Evolutionary conservation across 1,140 invertebrate species (phyloP).

Genomic region (Scaptomyza graminum): DNA sequence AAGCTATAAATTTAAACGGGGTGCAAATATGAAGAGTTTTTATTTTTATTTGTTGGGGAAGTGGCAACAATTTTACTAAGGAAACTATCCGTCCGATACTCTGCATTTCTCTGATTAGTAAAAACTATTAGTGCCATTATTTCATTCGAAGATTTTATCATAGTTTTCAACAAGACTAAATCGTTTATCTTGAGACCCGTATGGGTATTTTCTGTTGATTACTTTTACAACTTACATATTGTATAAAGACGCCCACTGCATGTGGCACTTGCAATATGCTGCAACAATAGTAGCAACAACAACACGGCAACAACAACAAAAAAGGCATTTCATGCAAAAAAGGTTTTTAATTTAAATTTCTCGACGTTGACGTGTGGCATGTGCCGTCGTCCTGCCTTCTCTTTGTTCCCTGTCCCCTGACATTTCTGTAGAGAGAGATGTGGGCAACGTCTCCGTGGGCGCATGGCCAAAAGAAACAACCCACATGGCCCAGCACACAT

Average conservation of each 20-base stretch:
- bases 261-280: slow-evolving; percentile 60
- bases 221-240: neutral
- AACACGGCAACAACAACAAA: slow-evolving; percentile 26
- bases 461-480: slow-evolving; percentile 58
- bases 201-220: slow-evolving; percentile 7
- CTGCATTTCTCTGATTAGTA: too few species aligned
- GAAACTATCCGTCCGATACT: too few species aligned
- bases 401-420: slow-evolving; percentile 30
- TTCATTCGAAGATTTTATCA: neutral
- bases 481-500: slow-evolving; percentile 44
- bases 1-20: too few species aligned
- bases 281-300: slow-evolving; percentile 33
- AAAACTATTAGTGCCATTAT: too few species aligned
- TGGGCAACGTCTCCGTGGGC: slow-evolving; percentile 48
- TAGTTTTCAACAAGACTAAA: neutral
- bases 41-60: too few species aligned
- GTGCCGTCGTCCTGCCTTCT: slow-evolving; percentile 54
- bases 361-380: slow-evolving; percentile 77
- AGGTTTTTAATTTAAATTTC: slow-evolving; percentile 82
- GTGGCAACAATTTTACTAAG: too few species aligned
- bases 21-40: too few species aligned
- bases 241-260: slow-evolving; percentile 15
- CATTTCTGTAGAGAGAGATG: slow-evolving; percentile 61
- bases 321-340: slow-evolving; percentile 72
- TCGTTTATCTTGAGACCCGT: slow-evolving; percentile 3